Percentiles rank a stretch among this genome's conserved stretches.
These are phyloP conservation scores for Tapirus indicus DNA, from an alignment of 2,797 vertebrate genomes.

Conservation along the genomic window DNA sequence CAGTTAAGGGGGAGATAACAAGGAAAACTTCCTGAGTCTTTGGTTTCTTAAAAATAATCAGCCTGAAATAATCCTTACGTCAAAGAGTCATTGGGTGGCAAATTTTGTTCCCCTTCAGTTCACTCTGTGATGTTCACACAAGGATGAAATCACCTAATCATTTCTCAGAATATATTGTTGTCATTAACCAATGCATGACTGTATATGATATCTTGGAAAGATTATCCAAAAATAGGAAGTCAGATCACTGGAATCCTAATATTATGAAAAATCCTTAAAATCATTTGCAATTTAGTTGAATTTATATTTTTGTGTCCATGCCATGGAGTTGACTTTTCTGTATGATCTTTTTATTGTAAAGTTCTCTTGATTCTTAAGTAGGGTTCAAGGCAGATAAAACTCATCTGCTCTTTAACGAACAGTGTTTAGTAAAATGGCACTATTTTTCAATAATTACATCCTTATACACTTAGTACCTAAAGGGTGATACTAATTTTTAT, in stretches of 20 bases:
- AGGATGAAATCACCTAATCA: too few species aligned
- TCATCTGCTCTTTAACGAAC: not conserved
- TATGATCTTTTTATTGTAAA: not conserved
- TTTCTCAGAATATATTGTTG: too few species aligned
- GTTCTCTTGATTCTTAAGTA: not conserved
- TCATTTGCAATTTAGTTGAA: not conserved
- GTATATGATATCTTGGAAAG: not conserved
- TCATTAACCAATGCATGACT: too few species aligned
- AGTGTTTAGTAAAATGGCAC: not conserved
- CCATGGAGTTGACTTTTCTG: not conserved
- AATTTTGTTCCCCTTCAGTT: too few species aligned
- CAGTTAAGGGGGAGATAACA: too few species aligned
- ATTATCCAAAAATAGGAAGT: not conserved
- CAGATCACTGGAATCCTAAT: not conserved
- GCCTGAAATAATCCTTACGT: too few species aligned
- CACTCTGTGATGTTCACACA: too few species aligned
- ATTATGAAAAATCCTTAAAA: not conserved
- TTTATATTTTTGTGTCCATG: not conserved
- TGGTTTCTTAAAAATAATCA: too few species aligned
- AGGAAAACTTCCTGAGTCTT: too few species aligned
- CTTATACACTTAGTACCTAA: not conserved
- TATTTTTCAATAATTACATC: not conserved
- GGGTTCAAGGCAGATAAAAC: not conserved
- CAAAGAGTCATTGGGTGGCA: too few species aligned
- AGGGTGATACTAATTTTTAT: not conserved